These are phyloP conservation scores for Eilema depressum DNA, from an alignment of 2,888 invertebrate genomes.

Conservation along the genomic window DNA sequence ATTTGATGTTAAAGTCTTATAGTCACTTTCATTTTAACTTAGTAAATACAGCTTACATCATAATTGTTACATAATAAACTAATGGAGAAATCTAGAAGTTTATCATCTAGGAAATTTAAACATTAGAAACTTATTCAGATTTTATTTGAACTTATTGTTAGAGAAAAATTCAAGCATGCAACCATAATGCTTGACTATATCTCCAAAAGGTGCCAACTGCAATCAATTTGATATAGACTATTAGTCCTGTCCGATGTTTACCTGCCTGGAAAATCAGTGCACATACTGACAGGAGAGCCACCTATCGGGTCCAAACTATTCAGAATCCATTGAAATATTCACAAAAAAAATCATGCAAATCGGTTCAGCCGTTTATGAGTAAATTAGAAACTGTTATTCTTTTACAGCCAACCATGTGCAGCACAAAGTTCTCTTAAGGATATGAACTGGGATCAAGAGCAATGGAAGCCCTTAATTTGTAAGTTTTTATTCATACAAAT, in stretches of 20 bases:
- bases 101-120: background rate
- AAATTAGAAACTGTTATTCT: slow-evolving; percentile 30
- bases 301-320: no score
- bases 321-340: no score
- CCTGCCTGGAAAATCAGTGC: no score
- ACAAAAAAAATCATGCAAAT: no score
- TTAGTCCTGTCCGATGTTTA: no score
- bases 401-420: slow-evolving; percentile 95
- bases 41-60: background rate
- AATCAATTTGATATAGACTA: no score
- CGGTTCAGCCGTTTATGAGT: no score
- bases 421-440: slow-evolving; percentile 98
- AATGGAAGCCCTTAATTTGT: slow-evolving; percentile 98
- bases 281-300: no score
- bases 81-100: background rate
- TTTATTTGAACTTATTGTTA: background rate
- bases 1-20: background rate
- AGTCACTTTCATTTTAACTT: background rate
- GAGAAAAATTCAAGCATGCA: background rate
- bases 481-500: slow-evolving; percentile 47
- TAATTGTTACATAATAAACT: background rate
- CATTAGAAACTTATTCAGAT: background rate
- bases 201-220: no score
- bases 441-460: slow-evolving; percentile 99
- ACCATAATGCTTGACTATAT: background rate